Evolutionary conservation across 2,888 invertebrate genomes (phyloP).

Genomic region (Callosobruchus maculatus): DNA sequence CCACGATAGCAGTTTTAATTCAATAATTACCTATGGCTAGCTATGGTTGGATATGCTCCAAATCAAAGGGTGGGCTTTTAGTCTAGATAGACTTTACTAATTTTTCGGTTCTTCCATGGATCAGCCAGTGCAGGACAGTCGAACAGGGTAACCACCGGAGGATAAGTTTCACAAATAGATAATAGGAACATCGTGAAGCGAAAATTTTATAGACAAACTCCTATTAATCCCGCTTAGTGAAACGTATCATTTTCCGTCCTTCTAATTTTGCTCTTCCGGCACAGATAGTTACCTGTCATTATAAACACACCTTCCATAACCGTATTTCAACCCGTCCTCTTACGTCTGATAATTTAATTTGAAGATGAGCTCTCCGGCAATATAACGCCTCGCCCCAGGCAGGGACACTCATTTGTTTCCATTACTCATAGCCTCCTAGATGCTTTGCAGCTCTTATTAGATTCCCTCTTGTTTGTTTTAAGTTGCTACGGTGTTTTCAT

Average conservation of each 20-base stretch:
- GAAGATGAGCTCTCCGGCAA: neutral
- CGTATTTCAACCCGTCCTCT: neutral
- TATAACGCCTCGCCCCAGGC: neutral
- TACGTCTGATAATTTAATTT: neutral
- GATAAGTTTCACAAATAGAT: no score
- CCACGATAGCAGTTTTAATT: no score
- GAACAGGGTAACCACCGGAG: no score
- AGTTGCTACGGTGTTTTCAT: neutral
- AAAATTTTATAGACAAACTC: no score
- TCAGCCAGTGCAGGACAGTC: no score
- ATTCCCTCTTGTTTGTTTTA: neutral
- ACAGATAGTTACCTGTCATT: neutral
- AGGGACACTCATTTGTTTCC: neutral
- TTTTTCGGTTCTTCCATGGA: no score
- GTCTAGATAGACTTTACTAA: no score
- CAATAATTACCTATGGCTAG: no score
- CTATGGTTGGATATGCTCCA: no score
- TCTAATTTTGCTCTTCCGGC: neutral
- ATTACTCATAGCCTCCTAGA: neutral
- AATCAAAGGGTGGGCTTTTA: no score
- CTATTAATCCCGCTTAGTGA: no score
- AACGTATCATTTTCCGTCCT: neutral
- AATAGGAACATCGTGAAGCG: no score
- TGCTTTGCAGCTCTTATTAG: neutral
- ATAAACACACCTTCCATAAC: neutral